These are phyloP conservation scores for Fregetta grallaria DNA, from an alignment of 2,113 vertebrate genomes.

Conservation along the genomic window DNA sequence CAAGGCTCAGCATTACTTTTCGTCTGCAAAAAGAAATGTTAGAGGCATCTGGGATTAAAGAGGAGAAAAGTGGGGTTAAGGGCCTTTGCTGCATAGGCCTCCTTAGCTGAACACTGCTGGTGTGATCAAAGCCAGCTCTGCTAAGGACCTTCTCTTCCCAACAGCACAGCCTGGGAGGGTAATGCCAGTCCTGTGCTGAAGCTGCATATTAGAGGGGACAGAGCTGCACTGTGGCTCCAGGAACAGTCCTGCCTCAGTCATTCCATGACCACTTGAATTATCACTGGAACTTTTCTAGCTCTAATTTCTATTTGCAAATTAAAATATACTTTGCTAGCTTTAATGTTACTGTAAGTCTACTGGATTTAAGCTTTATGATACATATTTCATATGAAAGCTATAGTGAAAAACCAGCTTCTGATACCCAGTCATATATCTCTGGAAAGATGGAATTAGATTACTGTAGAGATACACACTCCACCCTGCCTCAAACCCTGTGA, in stretches of 20 bases:
- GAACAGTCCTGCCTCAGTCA: not conserved
- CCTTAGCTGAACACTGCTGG: not conserved
- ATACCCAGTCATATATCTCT: not conserved
- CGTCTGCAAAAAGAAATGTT: not conserved
- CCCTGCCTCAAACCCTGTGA: not conserved
- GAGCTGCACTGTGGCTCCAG: not conserved
- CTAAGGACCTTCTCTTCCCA: not conserved
- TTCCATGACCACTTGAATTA: not conserved
- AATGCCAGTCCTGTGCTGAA: not conserved
- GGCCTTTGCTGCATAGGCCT: not conserved
- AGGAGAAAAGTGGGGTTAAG: not conserved
- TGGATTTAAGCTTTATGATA: not conserved
- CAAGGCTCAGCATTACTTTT: not conserved
- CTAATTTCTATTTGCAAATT: not conserved
- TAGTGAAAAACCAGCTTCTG: not conserved
- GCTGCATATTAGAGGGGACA: not conserved
- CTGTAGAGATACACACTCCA: not conserved
- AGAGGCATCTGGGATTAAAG: not conserved
- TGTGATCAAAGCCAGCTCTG: not conserved
- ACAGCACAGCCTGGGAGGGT: not conserved
- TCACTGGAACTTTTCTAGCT: not conserved
- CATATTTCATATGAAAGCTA: not conserved
- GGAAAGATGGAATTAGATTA: not conserved
- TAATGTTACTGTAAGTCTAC: not conserved
- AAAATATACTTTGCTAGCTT: not conserved